Evolutionary conservation across 1,140 invertebrate species (phyloP).

Genomic region (Rhizoglyphus robini): DNA sequence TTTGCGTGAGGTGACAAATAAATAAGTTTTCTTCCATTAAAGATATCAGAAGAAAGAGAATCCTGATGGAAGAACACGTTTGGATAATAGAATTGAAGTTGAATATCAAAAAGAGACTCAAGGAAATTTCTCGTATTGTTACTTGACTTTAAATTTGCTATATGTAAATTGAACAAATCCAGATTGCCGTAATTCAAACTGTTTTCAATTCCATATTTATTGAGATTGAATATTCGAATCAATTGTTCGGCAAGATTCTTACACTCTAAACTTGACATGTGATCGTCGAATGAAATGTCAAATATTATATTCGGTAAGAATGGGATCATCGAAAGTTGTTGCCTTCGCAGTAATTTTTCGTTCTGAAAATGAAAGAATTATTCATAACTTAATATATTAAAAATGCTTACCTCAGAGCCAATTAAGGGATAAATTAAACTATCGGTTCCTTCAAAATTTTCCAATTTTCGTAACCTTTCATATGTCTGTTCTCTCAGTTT

Average conservation of each 20-base stretch:
- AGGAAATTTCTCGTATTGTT: not conserved
- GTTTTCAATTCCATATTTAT: not conserved
- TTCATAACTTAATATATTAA: not conserved
- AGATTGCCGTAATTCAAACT: not conserved
- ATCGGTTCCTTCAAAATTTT: not conserved
- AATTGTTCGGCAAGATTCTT: conserved; percentile 18
- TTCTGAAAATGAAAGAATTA: not conserved
- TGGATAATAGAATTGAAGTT: not conserved
- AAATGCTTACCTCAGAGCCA: not conserved
- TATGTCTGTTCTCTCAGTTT: not conserved
- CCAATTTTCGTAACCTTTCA: not conserved
- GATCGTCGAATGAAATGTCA: conserved; percentile 16
- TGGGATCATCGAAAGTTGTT: not conserved
- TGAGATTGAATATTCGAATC: not conserved
- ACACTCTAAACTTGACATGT: conserved; percentile 15
- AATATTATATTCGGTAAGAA: conserved; percentile 10
- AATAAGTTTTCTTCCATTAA: conserved; percentile 60
- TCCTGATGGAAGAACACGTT: not conserved
- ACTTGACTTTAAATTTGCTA: not conserved
- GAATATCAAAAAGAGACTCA: not conserved
- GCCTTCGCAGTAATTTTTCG: not conserved
- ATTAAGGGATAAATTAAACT: not conserved
- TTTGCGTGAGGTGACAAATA: conserved; percentile 71
- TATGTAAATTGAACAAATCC: conserved; percentile 3
- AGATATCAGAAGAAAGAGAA: conserved; percentile 62